phyloP scores from a whole-genome alignment of 1,140 invertebrate species.

The fruit fly (Drosophila melanogaster) region Release_6_plus_ISO1_MT NT_033777.3:31562501-31563000 shows the following conservation, averaged over 20 bases:
- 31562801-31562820: slow-evolving; percentile 57
- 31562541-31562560: slow-evolving; percentile 77
- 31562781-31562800: slow-evolving; percentile 45
- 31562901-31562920: slow-evolving; percentile 22
- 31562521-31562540: slow-evolving; percentile 77
- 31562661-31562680: slow-evolving; percentile 75
- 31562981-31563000: slow-evolving; percentile 49
- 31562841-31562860: slow-evolving; percentile 73
- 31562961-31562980: slow-evolving; percentile 40
- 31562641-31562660: slow-evolving; percentile 75
- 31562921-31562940: slow-evolving; percentile 1
- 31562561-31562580: slow-evolving; percentile 65
- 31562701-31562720: slow-evolving; percentile 67
- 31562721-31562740: slow-evolving; percentile 33
- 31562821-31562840: slow-evolving; percentile 74
- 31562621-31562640: slow-evolving; percentile 11
- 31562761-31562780: slow-evolving; percentile 59
- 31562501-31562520: slow-evolving; percentile 61
- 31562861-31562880: slow-evolving; percentile 50
- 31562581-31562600: slow-evolving; percentile 7
- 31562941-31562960: slow-evolving; percentile 57
- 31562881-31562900: slow-evolving; percentile 40
- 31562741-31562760: slow-evolving; percentile 64
- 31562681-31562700: slow-evolving; percentile 83
- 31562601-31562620: slow-evolving; percentile 31